Conservation (phyloP, 30 jellyfish, hydroid and myxozoan species). For the Aurelia aurita region DNA sequence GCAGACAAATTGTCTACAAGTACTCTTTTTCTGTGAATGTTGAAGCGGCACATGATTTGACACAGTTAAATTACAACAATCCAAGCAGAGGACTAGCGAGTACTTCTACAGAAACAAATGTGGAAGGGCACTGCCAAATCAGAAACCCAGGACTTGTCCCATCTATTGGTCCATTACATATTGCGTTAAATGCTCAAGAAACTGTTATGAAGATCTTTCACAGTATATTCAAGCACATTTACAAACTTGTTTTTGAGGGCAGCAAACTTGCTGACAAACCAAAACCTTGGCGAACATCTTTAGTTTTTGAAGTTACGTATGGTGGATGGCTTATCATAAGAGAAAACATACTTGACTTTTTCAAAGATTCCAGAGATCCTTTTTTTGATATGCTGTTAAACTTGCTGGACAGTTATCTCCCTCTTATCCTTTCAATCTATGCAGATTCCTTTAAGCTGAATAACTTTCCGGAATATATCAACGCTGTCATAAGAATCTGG, state of each 20-base stretch:
- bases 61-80: too few species aligned
- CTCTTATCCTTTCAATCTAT: background rate
- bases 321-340: background rate
- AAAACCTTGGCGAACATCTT: background rate
- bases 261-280: background rate
- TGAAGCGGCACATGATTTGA: background rate
- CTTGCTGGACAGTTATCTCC: background rate
- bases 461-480: background rate
- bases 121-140: background rate
- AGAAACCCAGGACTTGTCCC: background rate
- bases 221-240: background rate
- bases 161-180: too few species aligned
- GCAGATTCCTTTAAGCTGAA: background rate
- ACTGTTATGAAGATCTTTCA: too few species aligned
- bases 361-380: background rate
- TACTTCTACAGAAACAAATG: too few species aligned
- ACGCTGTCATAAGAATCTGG: background rate
- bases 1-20: background rate
- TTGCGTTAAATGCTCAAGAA: too few species aligned
- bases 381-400: background rate
- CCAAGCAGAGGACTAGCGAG: too few species aligned
- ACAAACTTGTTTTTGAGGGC: background rate
- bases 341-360: background rate
- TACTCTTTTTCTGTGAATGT: background rate
- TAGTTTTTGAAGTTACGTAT: too few species aligned